Base-by-base conservation (phyloP, 2,113 vertebrate species). In the Oryzias curvinotus region DNA sequence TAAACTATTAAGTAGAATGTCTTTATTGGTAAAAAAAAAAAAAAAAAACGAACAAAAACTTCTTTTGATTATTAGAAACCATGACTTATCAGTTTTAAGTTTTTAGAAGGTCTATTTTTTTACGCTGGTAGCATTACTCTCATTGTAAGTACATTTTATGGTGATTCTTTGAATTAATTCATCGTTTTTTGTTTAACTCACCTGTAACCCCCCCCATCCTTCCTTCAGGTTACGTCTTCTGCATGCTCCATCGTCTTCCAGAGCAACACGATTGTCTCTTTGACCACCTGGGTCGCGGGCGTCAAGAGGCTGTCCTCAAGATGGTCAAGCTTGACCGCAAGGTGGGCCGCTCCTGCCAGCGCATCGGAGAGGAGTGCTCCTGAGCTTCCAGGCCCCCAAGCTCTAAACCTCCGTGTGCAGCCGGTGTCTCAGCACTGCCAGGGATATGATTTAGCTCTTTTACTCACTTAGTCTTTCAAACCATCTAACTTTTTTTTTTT, bases 271-370 rank as follows among this genome's bases (percentile, higher is more conserved):
- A 96, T 87, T 99, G 97, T 87, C 94, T 95, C 0, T 98, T 97
- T 15, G 97, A 99, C 93, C 97, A 98, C 92, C 93, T 98, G 92
- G 97, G 97, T 73, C 95, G 94, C 0, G 96, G 97, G 16, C 95
- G 96, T 2, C 95, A 98, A 92, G 97, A 99, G 87, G 97, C 97
- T 65, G 95, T 98, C 88, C 93, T 97, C 84, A 98, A 98, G 92
- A 98, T 98, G 97, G 97, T 98, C 87, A 99, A 99, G 91, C 93
- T 98, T 84, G 96, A 98, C 93, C 96, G 96, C 81, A 98, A 98
- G 92, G 96, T 99, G 92, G 97, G 97, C 89, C 94, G 97, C 88
- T 98, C 97, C 46, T 99, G 96, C 94, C 97, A 99, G 87, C 97
- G 96, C 90, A 98, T 99, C 15, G 96, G 97, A 19, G 97, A 99